Base-by-base conservation (phyloP, 2,797 vertebrate genomes). In the Cephalopachus bancanus region DNA sequence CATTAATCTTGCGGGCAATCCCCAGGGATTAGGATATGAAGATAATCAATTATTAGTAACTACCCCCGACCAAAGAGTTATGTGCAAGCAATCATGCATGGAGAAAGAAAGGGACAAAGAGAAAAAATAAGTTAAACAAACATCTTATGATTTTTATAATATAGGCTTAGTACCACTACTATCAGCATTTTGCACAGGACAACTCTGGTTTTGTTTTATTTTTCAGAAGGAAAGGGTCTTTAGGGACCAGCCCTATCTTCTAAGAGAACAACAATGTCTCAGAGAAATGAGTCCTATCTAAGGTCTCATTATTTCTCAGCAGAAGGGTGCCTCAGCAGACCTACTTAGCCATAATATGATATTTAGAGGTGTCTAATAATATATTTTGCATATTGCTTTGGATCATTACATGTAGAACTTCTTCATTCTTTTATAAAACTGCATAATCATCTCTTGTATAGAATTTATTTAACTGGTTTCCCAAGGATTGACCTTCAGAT, bases 371-470 rank as follows among this genome's bases (percentile, higher is more conserved):
- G 60, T 44, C 33, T 91, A 75, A 74, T 53, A 76, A 60, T 81
- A 69, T 60, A 75, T 91, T 65, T 86, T 96, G 22, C 60, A 55
- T 28, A 76, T 74, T 62, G 17, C 16, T 91, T 22, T 17, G 91
- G 14, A 53, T 78, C 7, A 67, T 51, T 91, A 76, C 69, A 93
- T 33, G 44, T 7, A 78, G 49, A 91, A 3, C 44, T 17, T 75
- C 28, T 86, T 93, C 10, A 79, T 95, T 93, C 62, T 59, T 94
- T 55, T 64, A 49, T 83, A 88, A 83, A 26, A 28, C 44, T 83
- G 22, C 5, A 15, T 24, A 49, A 67, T 80, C 19, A 72, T 64
- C 62, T 83, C 60, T 44, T 83, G 4, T 37, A 65, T 78, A 49
- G 72, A 91, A 71, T 91, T 57, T 87, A 55, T 87, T 87, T 87